Evolutionary conservation across 2,888 invertebrate genomes (phyloP).

Genomic region (Hylaea fasciaria): DNA sequence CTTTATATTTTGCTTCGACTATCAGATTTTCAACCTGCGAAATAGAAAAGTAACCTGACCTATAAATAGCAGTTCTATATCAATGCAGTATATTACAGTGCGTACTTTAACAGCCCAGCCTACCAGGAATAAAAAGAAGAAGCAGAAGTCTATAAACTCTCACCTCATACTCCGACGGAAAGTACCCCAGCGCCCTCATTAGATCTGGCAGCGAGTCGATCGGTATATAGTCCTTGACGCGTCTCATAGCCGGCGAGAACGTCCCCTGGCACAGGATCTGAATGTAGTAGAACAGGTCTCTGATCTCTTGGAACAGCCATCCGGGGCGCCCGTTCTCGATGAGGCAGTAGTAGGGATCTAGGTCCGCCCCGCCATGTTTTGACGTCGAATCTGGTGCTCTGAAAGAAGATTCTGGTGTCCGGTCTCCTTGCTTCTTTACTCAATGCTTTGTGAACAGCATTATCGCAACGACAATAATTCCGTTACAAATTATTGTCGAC

Average conservation of each 20-base stretch:
- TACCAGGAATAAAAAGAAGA: background rate
- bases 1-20: conserved; percentile 83
- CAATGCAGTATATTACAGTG: too few species aligned
- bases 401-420: conserved; percentile 7
- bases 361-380: conserved; percentile 81
- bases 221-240: conserved; percentile 86
- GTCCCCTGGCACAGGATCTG: conserved; percentile 90
- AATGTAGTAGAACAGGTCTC: conserved; percentile 91
- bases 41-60: background rate
- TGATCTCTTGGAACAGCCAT: conserved; percentile 89
- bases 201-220: conserved; percentile 89
- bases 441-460: too few species aligned
- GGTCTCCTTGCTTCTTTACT: too few species aligned
- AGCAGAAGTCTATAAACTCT: background rate
- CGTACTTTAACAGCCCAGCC: too few species aligned
- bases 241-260: conserved; percentile 85
- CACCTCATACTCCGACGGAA: conserved; percentile 90
- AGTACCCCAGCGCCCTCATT: conserved; percentile 90
- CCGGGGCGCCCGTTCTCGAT: conserved; percentile 89
- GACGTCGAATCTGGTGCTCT: conserved; percentile 82
- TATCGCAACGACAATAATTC: too few species aligned
- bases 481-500: too few species aligned
- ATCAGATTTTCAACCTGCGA: conserved; percentile 85
- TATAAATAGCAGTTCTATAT: background rate
- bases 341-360: conserved; percentile 89